Percentiles rank a stretch among this genome's conserved stretches.
Conservation (phyloP, 2,113 vertebrate genomes). For the Microcebus lehilahytsara region DNA sequence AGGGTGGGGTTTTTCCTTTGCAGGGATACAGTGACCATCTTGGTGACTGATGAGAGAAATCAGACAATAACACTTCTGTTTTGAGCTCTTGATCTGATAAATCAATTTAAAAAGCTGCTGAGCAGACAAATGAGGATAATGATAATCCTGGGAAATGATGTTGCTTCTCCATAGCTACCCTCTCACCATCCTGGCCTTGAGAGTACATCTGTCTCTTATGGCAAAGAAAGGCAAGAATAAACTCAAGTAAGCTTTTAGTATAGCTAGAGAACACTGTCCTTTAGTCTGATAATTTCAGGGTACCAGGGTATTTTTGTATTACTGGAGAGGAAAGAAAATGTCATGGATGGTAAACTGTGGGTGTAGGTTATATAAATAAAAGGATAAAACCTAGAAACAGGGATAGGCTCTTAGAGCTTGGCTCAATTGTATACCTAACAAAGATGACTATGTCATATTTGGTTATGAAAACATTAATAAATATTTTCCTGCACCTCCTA, state of each 20-base stretch:
- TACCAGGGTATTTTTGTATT: conserved; percentile 19
- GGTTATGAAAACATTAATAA: conserved; percentile 50
- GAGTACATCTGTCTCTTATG: neutral
- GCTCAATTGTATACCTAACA: neutral
- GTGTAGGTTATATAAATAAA: neutral
- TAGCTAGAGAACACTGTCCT: neutral
- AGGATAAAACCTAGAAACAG: conserved; percentile 15
- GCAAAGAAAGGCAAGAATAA: conserved; percentile 14
- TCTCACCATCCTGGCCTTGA: neutral
- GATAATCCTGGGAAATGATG: neutral
- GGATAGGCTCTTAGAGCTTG: neutral
- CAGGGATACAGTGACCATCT: neutral
- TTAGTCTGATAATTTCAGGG: conserved; percentile 35
- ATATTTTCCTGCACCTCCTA: conserved; percentile 43
- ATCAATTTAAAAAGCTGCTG: conserved; percentile 19
- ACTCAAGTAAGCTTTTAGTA: neutral
- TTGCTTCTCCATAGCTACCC: neutral
- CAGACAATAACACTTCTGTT: neutral
- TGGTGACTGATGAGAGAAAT: neutral
- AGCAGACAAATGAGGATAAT: neutral
- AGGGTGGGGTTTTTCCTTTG: neutral
- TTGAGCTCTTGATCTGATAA: neutral
- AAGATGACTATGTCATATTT: neutral
- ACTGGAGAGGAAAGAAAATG: conserved; percentile 37
- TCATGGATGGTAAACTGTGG: neutral